Base-by-base conservation (phyloP, 2,888 invertebrate genomes). In the Tiliacea aurago region DNA sequence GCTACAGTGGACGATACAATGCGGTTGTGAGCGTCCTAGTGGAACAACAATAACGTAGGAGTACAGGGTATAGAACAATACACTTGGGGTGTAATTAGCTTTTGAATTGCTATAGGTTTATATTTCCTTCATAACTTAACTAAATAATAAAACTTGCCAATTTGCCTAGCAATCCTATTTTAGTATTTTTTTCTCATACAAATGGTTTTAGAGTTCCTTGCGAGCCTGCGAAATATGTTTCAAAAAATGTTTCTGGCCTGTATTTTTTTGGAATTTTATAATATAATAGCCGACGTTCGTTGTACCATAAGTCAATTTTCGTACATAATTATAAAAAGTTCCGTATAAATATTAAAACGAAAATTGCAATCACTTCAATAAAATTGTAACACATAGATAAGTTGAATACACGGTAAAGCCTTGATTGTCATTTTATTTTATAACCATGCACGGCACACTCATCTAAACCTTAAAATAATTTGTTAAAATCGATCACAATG, bases 361-460 rank as follows among this genome's bases (percentile, higher is more conserved):
- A 55, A 56, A 78, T 73, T 61, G 69, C 68, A 82, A 84, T 82
- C 58, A 81, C 82, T 78, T 79, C 70, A 77, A 87, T 78, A 70
- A 76, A 84, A 80, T 86, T 87, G 86, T 86, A 79, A 70, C 84
- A 78, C 81, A 76, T 85, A 86, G 66, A 66, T 87, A 86, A 84
- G 76, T 70, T 75, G 61, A 87, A 84, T 87, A 86, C 85, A 86
- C 80, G 78, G 81, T 86, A 67, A 83, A 86, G 58, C 75, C 79
- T 77, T 62, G 6, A 45, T 64, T 77, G 59, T 65, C n/a, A 33
- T 83, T 86, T 85, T 83, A 62, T 75, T 84, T 64, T 56, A 56
- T 33, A 64, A 33, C 55, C 33, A 33, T 15, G 13, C 20, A 10
- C 49, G 0, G 28, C 28, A 20, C 6, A 18, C 10, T 10, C 41